Base-by-base conservation (phyloP, 2,797 vertebrate genomes). In the Chromobotia macracanthus region DNA sequence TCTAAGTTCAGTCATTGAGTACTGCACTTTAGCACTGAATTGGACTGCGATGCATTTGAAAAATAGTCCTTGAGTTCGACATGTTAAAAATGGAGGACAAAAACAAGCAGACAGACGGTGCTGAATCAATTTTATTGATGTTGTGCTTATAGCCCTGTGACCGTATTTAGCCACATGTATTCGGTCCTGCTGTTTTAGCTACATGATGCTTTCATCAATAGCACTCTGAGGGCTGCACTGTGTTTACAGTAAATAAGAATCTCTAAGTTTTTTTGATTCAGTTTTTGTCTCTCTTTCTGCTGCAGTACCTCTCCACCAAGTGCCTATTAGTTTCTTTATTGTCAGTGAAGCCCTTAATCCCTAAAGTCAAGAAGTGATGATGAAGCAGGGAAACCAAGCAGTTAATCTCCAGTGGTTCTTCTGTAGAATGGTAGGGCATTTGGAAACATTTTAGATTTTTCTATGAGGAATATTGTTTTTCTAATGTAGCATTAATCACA, bases 101-200 rank as follows among this genome's bases (percentile, higher is more conserved):
- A 77, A 67, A 53, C 51, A 73, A 66, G 63, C 51, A 16, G 44
- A 51, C 75, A 72, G 77, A 72, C 51, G 61, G 68, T 38, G 44
- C 63, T 50, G 44, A 78, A 82, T 82, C 80, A 77, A 82, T 82
- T 72, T 53, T 73, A 78, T 82, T 77, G 75, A 78, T 68, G 53
- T 68, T 61, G 75, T 67, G 61, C 80, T 81, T 77, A 58, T 65
- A 71, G 67, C 58, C 44, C 68, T 11, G 60, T 1, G 55, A 72
- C 80, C 23, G 28, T 73, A 68, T 78, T 82, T 73, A 82, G 75
- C 70, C 71, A 64, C 81, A 73, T 50, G 75, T 46, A 50, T 73
- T 71, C 13, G 9, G 75, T 19, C 80, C 46, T 67, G 69, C 69
- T 55, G 19, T 71, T 76, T 76, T 77, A 69, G 80, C 80, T 76